Conservation (phyloP, 2,113 vertebrate genomes). For the Mirza zaza region DNA sequence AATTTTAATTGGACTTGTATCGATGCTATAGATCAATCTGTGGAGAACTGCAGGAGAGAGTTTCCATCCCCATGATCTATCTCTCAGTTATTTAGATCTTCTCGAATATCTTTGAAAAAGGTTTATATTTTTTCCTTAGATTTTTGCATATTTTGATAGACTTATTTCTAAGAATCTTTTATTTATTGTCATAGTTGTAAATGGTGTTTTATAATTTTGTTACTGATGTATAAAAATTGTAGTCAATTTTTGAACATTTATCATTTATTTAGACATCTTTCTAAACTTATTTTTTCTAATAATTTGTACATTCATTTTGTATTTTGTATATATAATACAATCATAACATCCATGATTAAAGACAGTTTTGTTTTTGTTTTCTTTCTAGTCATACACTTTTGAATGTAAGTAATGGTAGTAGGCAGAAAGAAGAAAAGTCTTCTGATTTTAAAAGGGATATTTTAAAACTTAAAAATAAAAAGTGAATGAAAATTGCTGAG, state of each 20-base stretch:
- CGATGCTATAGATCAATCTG: not conserved
- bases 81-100: not conserved
- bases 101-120: not conserved
- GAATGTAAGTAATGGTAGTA: not conserved
- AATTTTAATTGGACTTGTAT: not conserved
- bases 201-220: not conserved
- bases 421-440: no score
- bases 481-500: not conserved
- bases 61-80: not conserved
- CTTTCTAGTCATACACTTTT: not conserved
- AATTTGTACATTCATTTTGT: not conserved
- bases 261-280: not conserved
- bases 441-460: not conserved
- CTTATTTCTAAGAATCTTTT: conserved; percentile 20
- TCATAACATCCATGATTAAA: not conserved
- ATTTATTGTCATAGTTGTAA: not conserved
- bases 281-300: not conserved
- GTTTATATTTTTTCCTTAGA: not conserved
- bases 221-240: not conserved
- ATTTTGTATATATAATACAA: not conserved
- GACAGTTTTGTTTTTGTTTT: not conserved
- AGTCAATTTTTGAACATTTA: not conserved
- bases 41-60: not conserved
- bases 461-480: conserved; percentile 5
- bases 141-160: not conserved